Conservation (phyloP, 1,140 invertebrate genomes). For the honey bee (Apis mellifera) region DNA sequence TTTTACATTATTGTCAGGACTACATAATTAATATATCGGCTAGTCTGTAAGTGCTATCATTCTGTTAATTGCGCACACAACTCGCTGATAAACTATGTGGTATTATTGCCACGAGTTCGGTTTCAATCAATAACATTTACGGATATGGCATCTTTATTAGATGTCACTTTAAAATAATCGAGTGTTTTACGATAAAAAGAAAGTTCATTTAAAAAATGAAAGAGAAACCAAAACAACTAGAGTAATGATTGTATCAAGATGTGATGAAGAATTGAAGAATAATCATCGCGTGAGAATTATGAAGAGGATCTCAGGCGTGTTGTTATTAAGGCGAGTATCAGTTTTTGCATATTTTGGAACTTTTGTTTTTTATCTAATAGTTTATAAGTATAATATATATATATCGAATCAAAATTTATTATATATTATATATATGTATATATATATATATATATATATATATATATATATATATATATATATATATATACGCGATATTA, state of each 20-base stretch:
- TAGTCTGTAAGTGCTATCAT: constrained; percentile 57
- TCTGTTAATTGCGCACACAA: constrained; percentile 35
- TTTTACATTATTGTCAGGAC: constrained; percentile 64
- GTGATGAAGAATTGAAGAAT: constrained; percentile 43
- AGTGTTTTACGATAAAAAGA: constrained; percentile 43
- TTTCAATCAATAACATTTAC: constrained; percentile 11
- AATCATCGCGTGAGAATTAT: constrained; percentile 26
- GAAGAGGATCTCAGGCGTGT: constrained; percentile 48
- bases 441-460: too few relatives aligned
- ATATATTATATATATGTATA: too few relatives aligned
- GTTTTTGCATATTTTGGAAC: constrained; percentile 52
- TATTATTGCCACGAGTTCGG: constrained; percentile 17
- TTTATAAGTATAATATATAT: background rate
- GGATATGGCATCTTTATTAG: constrained; percentile 10
- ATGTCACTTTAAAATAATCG: constrained; percentile 3
- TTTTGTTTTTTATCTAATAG: constrained; percentile 7
- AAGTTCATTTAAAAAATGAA: constrained; percentile 4
- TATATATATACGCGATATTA: background rate
- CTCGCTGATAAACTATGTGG: constrained; percentile 21
- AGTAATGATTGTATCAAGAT: constrained; percentile 32
- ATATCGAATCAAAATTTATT: background rate
- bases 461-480: too few relatives aligned
- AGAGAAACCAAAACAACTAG: constrained; percentile 35
- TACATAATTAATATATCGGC: constrained; percentile 51
- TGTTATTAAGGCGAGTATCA: constrained; percentile 73